Conservation (phyloP, 1,140 invertebrate species). For the Orchesella cincta region DNA sequence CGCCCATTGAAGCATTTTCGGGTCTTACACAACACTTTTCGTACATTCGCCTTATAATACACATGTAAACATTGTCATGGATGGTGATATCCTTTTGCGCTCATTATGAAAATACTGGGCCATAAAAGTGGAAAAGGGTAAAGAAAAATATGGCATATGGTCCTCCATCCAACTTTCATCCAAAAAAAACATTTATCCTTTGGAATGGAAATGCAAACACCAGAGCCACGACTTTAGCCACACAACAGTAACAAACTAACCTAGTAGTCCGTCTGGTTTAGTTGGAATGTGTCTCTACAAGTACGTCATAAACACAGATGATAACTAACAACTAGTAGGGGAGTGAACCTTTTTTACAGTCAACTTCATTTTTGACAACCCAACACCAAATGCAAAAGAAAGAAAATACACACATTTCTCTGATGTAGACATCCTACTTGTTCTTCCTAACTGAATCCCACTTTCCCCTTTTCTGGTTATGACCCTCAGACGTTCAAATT, state of each 20-base stretch:
- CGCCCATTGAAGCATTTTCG: slow-evolving; percentile 6
- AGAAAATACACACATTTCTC: no score
- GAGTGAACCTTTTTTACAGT: not conserved
- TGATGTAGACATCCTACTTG: no score
- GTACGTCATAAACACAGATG: not conserved
- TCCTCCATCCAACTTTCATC: no score
- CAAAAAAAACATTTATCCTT: no score
- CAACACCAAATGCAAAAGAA: not conserved
- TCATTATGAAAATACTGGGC: not conserved
- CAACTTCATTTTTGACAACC: not conserved
- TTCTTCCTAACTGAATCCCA: no score
- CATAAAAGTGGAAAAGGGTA: not conserved
- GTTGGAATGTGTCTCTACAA: not conserved
- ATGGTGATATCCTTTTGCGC: not conserved
- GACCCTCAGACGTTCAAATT: no score
- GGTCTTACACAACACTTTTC: not conserved
- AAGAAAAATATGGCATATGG: not conserved
- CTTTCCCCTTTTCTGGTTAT: no score
- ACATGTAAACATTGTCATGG: not conserved
- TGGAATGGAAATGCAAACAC: no score
- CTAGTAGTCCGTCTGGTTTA: not conserved
- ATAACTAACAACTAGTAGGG: not conserved
- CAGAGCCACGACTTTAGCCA: no score
- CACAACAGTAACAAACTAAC: no score
- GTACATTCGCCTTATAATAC: not conserved